A percentile compares a stretch with the other conserved stretches of the same genome.
Evolutionary conservation across 2,113 vertebrate genomes (phyloP).

Genomic region (Isichthys henryi): DNA sequence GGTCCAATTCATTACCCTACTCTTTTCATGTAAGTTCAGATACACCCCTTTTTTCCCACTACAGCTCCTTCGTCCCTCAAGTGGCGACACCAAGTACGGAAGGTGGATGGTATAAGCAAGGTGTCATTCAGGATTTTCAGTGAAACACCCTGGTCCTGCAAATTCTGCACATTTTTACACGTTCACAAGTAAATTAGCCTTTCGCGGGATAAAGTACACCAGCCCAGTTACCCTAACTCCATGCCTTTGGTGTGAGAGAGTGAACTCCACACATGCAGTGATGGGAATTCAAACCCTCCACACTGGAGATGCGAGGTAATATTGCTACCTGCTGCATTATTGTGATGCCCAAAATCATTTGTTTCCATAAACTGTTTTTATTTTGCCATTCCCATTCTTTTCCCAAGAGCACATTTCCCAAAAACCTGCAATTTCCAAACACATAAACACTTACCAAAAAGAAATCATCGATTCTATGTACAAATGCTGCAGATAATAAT

Average conservation of each 20-base stretch:
- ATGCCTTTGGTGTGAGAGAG: background rate
- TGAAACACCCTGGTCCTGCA: background rate
- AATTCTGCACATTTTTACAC: background rate
- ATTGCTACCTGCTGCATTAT: background rate
- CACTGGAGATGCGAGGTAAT: background rate
- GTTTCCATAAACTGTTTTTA: background rate
- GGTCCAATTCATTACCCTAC: too few species aligned
- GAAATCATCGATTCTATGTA: background rate
- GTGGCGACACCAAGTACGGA: background rate
- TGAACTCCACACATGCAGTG: background rate
- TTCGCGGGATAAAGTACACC: background rate
- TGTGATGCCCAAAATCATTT: background rate
- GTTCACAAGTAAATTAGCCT: background rate
- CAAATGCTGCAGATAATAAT: background rate
- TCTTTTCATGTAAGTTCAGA: too few species aligned
- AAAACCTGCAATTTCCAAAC: background rate
- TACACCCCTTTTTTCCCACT: too few species aligned
- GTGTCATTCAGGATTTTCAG: background rate
- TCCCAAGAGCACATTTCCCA: background rate
- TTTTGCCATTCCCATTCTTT: background rate
- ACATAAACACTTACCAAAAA: background rate
- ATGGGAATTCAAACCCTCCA: background rate
- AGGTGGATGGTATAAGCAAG: background rate
- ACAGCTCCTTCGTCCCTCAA: too few species aligned
- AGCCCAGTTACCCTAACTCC: background rate